These are phyloP conservation scores for Meiosimyza platycephala DNA, from an alignment of 2,888 invertebrate species.

Conservation along the genomic window DNA sequence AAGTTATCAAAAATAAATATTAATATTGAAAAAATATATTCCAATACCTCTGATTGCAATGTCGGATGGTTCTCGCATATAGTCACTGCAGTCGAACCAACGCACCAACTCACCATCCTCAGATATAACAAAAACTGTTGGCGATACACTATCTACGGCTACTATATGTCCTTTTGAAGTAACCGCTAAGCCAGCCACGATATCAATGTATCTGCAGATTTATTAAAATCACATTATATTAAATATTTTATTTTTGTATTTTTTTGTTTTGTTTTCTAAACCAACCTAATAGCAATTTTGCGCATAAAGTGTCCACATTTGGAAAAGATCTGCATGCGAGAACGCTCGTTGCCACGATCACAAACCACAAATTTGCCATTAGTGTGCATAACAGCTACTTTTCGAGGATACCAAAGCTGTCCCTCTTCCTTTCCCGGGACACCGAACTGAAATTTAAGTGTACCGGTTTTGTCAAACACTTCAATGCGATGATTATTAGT, in stretches of 20 bases:
- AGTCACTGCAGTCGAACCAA: conserved; percentile 98
- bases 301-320: conserved; percentile 95
- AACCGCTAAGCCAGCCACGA: conserved; percentile 94
- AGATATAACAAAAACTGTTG: conserved; percentile 93
- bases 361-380: conserved; percentile 96
- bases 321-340: conserved; percentile 97
- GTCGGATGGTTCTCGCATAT: conserved; percentile 97
- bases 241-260: neutral
- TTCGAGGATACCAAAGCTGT: conserved; percentile 96
- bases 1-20: neutral
- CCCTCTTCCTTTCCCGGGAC: conserved; percentile 96
- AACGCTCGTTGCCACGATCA: conserved; percentile 95
- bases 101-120: conserved; percentile 92
- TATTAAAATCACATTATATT: neutral
- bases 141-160: conserved; percentile 96
- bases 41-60: conserved; percentile 89
- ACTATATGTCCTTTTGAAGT: conserved; percentile 93
- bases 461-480: conserved; percentile 94
- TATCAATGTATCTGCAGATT: conserved; percentile 79
- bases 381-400: conserved; percentile 90
- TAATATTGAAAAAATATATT: neutral
- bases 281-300: conserved; percentile 83
- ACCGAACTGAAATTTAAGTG: conserved; percentile 94
- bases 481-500: conserved; percentile 97
- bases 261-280: no score